Evolutionary conservation across 2,888 invertebrate species (phyloP), one percentile per base, ranked within the genome.

Genomic region (Plebejus argus): DNA sequence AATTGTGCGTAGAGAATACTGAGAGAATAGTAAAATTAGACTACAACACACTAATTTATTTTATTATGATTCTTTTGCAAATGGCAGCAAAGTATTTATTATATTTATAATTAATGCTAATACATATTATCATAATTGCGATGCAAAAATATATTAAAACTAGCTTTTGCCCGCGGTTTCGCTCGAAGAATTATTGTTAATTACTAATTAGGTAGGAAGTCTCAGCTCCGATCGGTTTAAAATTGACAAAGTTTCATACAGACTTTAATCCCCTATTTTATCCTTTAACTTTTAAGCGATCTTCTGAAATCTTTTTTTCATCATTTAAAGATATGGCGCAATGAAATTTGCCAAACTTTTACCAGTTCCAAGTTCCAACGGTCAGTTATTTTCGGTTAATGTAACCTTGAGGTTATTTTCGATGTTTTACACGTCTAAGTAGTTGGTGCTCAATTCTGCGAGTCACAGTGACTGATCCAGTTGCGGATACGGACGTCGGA

Each of bases 331-430:
- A 39, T 39, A 15, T 49, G 15, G 12, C 8, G 5, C 23, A 61
- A 61, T 61, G 61, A 23, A 23, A 20, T 20, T 20, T 23, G 10
- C 20, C 23, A 61, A 10, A 61, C 23, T 61, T 61, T 23, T 61
- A 61, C 61, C 56, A 56, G 56, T 56, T 56, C 10, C 61, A 66
- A 56, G 56, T 56, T 56, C 10, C 61, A 66, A 28, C 66, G 18
- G 66, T 28, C 66, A 66, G 12, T 28, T 61, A 61, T 61, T 61
- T 66, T 66, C 15, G 66, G 66, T 66, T 66, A 66, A 33, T 66
- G 66, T 66, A 66, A 66, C 66, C 66, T 66, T 66, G 66, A 33
- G 15, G 28, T 15, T 66, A 66, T 66, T 18, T 66, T 66, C 18
- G 66, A 66, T 28, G 18, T 28, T 28, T 33, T 66, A 66, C 20